phyloP scores from a whole-genome alignment of 2,888 invertebrate species.

The Coleophora flavipennella region DNA sequence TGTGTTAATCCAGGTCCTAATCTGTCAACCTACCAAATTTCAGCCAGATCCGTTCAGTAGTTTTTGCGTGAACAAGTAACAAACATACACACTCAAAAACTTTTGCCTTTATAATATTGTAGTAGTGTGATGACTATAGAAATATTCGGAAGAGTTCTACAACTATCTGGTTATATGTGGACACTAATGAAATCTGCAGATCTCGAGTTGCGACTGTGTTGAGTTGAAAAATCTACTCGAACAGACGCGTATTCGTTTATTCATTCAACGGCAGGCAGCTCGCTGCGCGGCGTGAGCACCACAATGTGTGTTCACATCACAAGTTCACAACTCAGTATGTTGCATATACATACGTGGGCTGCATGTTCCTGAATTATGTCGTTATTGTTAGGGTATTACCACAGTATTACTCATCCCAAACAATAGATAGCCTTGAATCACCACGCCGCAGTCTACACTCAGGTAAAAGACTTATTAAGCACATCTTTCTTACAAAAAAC shows the following conservation, averaged over 20 bases:
- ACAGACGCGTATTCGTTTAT: conserved; percentile 20
- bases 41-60: too few species aligned
- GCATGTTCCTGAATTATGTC: conserved; percentile 6
- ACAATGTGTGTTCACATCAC: too few species aligned
- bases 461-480: not conserved
- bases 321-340: too few species aligned
- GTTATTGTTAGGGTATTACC: conserved; percentile 9
- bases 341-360: too few species aligned
- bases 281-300: too few species aligned
- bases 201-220: conserved; percentile 11
- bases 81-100: too few species aligned
- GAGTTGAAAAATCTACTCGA: conserved; percentile 20
- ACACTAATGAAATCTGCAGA: conserved; percentile 16
- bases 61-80: too few species aligned
- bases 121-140: not conserved
- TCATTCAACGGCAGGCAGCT: conserved; percentile 9
- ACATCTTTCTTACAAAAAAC: too few species aligned
- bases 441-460: not conserved
- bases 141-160: conserved; percentile 3
- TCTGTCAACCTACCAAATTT: too few species aligned
- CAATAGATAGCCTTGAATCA: conserved; percentile 2
- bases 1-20: too few species aligned
- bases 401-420: conserved; percentile 8
- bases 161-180: conserved; percentile 7
- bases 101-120: too few species aligned